Evolutionary conservation across 2,888 invertebrate genomes (phyloP).

Genomic region (Andrena fulva): DNA sequence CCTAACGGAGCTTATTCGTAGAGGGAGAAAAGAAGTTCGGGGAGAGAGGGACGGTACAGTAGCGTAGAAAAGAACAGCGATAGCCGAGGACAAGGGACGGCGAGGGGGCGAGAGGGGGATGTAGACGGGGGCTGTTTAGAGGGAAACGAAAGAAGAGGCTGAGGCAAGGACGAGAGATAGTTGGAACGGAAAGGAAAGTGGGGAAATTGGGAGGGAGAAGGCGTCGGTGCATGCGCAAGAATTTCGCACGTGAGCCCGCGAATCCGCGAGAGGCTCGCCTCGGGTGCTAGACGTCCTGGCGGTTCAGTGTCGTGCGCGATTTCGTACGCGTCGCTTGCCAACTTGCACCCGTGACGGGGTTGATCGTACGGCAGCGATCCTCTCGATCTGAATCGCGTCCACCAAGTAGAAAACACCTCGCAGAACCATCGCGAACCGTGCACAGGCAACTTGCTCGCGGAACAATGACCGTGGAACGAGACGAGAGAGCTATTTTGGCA

Average conservation of each 20-base stretch:
- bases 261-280: conserved; percentile 78
- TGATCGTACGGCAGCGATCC: conserved; percentile 20
- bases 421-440: neutral
- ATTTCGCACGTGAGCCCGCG: conserved; percentile 83
- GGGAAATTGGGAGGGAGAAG: conserved; percentile 66
- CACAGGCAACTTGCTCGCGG: neutral
- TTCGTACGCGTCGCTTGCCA: conserved; percentile 77
- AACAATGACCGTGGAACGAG: conserved; percentile 40
- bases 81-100: conserved; percentile 28
- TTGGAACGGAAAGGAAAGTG: conserved; percentile 37
- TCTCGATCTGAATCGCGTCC: conserved; percentile 28
- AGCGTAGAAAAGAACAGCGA: conserved; percentile 51
- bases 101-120: conserved; percentile 5
- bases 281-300: conserved; percentile 78
- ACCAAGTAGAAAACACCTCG: neutral
- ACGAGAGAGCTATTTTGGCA: neutral
- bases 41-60: conserved; percentile 36
- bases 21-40: conserved; percentile 12
- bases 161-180: conserved; percentile 10
- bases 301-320: conserved; percentile 83
- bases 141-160: conserved; percentile 37
- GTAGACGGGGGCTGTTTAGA: conserved; percentile 37
- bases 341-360: conserved; percentile 49
- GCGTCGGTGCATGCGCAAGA: conserved; percentile 82
- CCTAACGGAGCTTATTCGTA: conserved; percentile 56